A percentile compares a stretch with the other conserved stretches of the same genome.
phyloP scores from a whole-genome alignment of 2,113 vertebrate species.

The Heloderma charlesbogerti region DNA sequence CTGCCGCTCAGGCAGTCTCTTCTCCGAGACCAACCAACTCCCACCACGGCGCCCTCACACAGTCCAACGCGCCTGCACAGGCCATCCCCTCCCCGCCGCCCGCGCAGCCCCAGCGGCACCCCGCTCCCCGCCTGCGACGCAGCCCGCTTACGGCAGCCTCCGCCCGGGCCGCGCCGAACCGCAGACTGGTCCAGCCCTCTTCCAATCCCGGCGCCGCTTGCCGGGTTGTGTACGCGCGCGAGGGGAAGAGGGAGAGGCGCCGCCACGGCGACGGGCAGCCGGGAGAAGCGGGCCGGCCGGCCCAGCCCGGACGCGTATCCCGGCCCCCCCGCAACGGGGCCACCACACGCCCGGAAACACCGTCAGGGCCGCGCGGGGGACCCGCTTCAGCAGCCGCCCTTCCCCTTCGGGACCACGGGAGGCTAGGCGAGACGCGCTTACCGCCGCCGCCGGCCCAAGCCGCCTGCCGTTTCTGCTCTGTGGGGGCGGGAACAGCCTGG shows the following conservation, averaged over 20 bases:
- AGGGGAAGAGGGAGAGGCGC: not conserved
- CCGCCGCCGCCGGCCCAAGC: not conserved
- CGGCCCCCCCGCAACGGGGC: not conserved
- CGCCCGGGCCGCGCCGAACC: not conserved
- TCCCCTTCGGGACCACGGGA: not conserved
- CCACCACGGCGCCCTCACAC: no score
- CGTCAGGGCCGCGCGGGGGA: slow-evolving; percentile 45
- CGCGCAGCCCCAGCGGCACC: not conserved
- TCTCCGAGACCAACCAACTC: not conserved
- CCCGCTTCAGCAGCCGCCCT: slow-evolving; percentile 10
- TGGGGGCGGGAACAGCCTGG: not conserved
- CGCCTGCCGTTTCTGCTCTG: not conserved
- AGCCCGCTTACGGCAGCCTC: not conserved
- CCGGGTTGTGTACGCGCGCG: not conserved
- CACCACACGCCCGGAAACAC: slow-evolving; percentile 55
- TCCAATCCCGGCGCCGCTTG: not conserved
- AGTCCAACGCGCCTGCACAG: not conserved
- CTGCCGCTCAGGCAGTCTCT: not conserved
- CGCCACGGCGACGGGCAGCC: not conserved
- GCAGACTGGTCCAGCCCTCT: not conserved
- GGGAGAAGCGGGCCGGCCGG: slow-evolving; percentile 26
- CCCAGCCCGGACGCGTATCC: slow-evolving; percentile 61
- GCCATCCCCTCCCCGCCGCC: not conserved
- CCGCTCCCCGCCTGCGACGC: not conserved
- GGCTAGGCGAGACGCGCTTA: not conserved